Base-by-base conservation (phyloP, 2,797 vertebrate species). In the Enteromius anoplus region DNA sequence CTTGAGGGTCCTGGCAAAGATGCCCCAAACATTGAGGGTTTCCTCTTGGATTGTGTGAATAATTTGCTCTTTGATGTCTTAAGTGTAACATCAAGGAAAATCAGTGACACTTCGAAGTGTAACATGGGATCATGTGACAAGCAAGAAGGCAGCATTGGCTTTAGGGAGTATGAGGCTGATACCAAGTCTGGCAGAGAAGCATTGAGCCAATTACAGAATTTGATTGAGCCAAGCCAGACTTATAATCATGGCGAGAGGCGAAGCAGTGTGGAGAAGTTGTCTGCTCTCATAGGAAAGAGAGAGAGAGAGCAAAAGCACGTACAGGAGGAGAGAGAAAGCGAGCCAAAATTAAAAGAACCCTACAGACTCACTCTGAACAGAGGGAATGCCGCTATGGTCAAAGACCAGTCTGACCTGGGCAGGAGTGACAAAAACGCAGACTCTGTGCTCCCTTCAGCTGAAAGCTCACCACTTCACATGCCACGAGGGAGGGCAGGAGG, bases 21-120 rank as follows among this genome's bases (percentile, higher is more conserved):
- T 75, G 85, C 88, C 5, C 83, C 90, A 14, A 92, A 88, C 84
- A 88, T 94, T 4, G 93, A 95, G 62, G 92, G 94, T 58, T 85
- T 95, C 86, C 92, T 98, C 29, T 93, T 95, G 87, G 95, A 97
- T 60, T 96, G 94, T 83, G 92, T 95, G 47, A 97, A 96, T 0
- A 93, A 92, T 80, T 91, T 98, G 89, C 94, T 99, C 21, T 98
- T 97, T 89, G 94, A 94, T 2, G 89, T 97, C 49, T 93, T 98
- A 19, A 94, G 94, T 89, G 93, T 95, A 89, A 97, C 97, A 0
- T 96, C 95, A 89, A 96, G 95, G 90, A 97, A 97, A 91, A 96
- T 99, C 90, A 93, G 91, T 0, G 94, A 95, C 66, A 91, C 97
- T 76, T 93, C 92, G 45, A 93, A 80, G 78, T 88, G 86, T 71